Percentiles rank a stretch among this genome's conserved stretches.
These are phyloP conservation scores for Dynastes grantii DNA, from an alignment of 2,888 invertebrate species.

Conservation along the genomic window DNA sequence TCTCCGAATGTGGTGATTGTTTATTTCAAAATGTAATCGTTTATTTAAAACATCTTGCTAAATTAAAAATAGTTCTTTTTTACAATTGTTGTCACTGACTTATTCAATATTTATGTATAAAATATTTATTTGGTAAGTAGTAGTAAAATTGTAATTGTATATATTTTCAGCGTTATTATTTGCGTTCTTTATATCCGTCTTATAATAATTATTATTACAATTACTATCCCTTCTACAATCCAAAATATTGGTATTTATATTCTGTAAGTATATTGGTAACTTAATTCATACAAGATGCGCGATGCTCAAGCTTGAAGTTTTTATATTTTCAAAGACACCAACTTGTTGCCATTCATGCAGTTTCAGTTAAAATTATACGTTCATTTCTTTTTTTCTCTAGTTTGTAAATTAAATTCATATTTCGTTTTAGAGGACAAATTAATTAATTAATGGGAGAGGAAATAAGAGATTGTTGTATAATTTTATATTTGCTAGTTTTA, in stretches of 20 bases:
- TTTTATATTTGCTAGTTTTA: slow-evolving; percentile 2
- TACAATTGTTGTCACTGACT: not conserved
- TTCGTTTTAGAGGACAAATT: not conserved
- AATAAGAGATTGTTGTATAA: not conserved
- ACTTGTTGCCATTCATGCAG: slow-evolving; percentile 22
- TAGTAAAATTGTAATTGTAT: slow-evolving; percentile 23
- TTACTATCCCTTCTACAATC: slow-evolving; percentile 44
- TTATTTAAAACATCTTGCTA: no score
- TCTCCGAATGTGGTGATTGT: no score
- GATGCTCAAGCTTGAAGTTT: slow-evolving; percentile 20
- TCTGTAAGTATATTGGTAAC: slow-evolving; percentile 50
- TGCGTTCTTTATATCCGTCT: slow-evolving; percentile 42
- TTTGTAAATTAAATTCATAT: no score
- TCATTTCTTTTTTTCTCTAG: not conserved
- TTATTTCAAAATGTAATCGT: no score
- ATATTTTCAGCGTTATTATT: slow-evolving; percentile 39
- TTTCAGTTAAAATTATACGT: not conserved
- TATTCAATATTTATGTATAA: not conserved
- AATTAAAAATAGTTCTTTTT: no score
- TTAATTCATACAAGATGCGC: not conserved
- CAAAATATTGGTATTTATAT: slow-evolving; percentile 48
- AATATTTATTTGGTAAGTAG: no score
- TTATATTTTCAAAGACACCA: slow-evolving; percentile 50
- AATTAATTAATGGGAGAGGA: not conserved
- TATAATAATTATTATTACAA: slow-evolving; percentile 49